Evolutionary conservation across 1,140 invertebrate species (phyloP), one percentile per base, ranked within the genome.

Genomic region (Caenorhabditis remanei): DNA sequence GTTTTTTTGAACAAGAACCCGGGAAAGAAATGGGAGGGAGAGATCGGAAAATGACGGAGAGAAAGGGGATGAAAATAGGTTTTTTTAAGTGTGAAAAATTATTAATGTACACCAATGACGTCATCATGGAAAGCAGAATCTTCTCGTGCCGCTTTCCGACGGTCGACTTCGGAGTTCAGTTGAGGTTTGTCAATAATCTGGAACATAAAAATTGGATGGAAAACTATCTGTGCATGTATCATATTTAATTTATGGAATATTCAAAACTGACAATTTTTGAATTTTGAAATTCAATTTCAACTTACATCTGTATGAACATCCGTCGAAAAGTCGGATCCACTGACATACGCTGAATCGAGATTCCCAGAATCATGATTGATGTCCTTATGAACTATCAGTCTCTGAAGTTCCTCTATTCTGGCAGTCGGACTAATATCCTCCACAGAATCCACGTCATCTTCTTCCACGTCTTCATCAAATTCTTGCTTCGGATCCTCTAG

Each of bases 301-400:
- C 71, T 50, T 24, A 79, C 71, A 50, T 79, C 71, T 24, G 32
- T 79, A 79, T 79, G 71, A 50, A 50, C 53, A 50, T 50, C 71
- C 71, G 71, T n/a, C 21, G 71, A 79, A 50, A 79, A 79, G 14
- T 79, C 71, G 8, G 71, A 79, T 79, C 71, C 71, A 79, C 71
- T 79, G 46, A 79, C 71, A 79, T 79, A 79, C 16, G 71, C 71
- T 4, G 71, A 79, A 50, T 79, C 71, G 46, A 79, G 24, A 50
- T 79, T 79, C 13, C 71, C 71, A 1, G 71, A 79, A 24, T 79
- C 71, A 79, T 79, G 71, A 48, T 53, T 53, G n/a, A 24, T 50
- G 53, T 79, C 71, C 46, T 50, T 79, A 24, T 53, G n/a, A 7
- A 79, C 71, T 79, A 79, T 79, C 46, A 79, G 46, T 24, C 71